Base-by-base conservation (phyloP, 2,113 vertebrate genomes). In the Solenodon paradoxus region DNA sequence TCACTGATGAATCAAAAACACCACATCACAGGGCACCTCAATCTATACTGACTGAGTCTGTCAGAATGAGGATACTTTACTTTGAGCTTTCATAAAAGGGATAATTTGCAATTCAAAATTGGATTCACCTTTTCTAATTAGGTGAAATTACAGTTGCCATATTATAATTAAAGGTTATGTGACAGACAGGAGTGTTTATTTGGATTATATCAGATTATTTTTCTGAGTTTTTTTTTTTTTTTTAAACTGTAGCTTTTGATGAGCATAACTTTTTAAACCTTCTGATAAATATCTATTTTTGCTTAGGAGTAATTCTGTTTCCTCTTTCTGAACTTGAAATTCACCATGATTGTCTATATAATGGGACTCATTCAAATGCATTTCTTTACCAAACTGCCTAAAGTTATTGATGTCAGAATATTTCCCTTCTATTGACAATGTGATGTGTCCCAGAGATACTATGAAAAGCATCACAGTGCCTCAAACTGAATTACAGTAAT, bases 51-150 rank as follows among this genome's bases (percentile, higher is more conserved):
- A 90, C 85, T 86, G 40, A 86, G 40, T 94, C 88, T 97, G 88
- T 95, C 94, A 96, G 78, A 88, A 66, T 93, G 53, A 87, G 17
- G 66, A 87, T 38, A n/a, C n/a, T 80, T 97, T 96, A 90, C 96
- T 96, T 96, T 95, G 93, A 96, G 92, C 82, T 95, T 96, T 95
- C 82, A 92, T 96, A 96, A 95, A 93, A 95, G 82, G 75, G 83
- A 96, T 96, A 89, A 97, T 97, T 97, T 97, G 91, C 94, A 96
- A 97, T 96, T 97, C 93, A 96, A 96, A 97, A 97, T 95, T 97
- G 59, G 75, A 64, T 96, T 97, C 97, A 97, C 97, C 95, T 97
- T 96, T 97, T 96, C 96, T 97, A 97, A 97, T 97, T 97, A 95
- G 95, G 84, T 95, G 94, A 92, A 97, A 97, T 97, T 97, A 97